Evolutionary conservation across 2,113 vertebrate species (phyloP).

Genomic region (Podocnemis expansa): DNA sequence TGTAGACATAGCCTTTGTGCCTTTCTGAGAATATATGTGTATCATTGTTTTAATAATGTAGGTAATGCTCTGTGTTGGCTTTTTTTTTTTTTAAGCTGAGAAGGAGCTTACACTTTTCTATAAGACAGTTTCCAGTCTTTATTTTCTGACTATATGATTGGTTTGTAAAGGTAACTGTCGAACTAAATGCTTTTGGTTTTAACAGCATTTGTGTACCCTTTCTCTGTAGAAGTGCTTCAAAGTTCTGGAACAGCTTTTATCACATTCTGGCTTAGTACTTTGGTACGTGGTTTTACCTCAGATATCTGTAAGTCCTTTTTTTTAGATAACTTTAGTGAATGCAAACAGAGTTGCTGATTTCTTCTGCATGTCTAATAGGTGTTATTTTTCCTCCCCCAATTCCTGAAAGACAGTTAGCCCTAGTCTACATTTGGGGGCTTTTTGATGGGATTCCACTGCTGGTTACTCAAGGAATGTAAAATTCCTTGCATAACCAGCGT

Average conservation of each 20-base stretch:
- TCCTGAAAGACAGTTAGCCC: neutral
- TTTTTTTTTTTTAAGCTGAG: neutral
- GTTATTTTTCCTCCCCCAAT: neutral
- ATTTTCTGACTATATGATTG: neutral
- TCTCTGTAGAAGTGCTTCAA: neutral
- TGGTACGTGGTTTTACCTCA: rapidly evolving
- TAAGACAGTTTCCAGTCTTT: neutral
- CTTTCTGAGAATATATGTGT: neutral
- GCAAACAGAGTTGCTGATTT: neutral
- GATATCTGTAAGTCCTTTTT: neutral
- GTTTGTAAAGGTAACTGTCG: neutral
- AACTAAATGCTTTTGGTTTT: neutral
- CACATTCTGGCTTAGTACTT: neutral
- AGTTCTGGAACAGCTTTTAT: neutral
- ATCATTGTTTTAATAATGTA: neutral
- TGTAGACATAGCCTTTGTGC: too few species aligned
- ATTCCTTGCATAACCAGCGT: too few species aligned
- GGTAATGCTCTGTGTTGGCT: neutral
- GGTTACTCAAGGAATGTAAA: too few species aligned
- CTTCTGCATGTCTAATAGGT: neutral
- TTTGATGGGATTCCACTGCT: too few species aligned
- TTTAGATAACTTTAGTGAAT: neutral
- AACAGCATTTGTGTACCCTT: neutral
- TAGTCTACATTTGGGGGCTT: too few species aligned
- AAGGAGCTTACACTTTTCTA: neutral